phyloP scores from a whole-genome alignment of 1,140 invertebrate species.

The Euschistus heros region DNA sequence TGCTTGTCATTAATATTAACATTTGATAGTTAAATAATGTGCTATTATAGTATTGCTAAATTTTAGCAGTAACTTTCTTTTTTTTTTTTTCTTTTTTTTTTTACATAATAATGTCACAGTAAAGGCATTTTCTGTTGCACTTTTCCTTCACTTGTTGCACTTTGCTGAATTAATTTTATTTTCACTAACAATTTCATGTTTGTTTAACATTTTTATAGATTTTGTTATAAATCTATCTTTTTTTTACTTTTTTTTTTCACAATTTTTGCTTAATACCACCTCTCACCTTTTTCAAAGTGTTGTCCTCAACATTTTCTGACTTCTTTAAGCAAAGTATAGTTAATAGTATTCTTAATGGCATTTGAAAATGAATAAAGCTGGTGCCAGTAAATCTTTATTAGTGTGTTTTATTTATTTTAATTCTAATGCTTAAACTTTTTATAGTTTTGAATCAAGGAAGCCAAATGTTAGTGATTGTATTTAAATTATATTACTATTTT shows the following conservation, averaged over 20 bases:
- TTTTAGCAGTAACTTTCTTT: background rate
- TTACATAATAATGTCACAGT: constrained; percentile 9
- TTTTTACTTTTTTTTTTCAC: constrained; percentile 17
- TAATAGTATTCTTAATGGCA: too few species aligned
- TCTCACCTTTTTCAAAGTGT: constrained; percentile 6
- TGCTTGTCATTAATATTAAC: constrained; percentile 8
- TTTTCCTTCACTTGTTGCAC: background rate
- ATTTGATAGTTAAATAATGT: background rate
- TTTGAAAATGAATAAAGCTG: too few species aligned
- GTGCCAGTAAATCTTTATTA: too few species aligned
- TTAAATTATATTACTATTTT: too few species aligned
- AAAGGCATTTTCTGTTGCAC: constrained; percentile 8
- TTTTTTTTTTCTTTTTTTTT: constrained; percentile 9
- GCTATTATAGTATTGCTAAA: constrained; percentile 7
- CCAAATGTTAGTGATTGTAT: too few species aligned
- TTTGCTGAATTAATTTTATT: constrained; percentile 15
- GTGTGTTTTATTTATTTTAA: too few species aligned
- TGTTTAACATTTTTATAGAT: constrained; percentile 2
- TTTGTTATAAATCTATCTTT: constrained; percentile 1
- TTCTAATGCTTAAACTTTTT: too few species aligned
- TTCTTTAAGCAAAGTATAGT: constrained; percentile 8
- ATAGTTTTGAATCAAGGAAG: too few species aligned
- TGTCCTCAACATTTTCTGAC: constrained; percentile 8
- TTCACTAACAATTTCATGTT: constrained; percentile 11
- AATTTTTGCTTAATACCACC: constrained; percentile 8